phyloP scores from a whole-genome alignment of 2,888 invertebrate species.

The Tolmerus cingulatus region DNA sequence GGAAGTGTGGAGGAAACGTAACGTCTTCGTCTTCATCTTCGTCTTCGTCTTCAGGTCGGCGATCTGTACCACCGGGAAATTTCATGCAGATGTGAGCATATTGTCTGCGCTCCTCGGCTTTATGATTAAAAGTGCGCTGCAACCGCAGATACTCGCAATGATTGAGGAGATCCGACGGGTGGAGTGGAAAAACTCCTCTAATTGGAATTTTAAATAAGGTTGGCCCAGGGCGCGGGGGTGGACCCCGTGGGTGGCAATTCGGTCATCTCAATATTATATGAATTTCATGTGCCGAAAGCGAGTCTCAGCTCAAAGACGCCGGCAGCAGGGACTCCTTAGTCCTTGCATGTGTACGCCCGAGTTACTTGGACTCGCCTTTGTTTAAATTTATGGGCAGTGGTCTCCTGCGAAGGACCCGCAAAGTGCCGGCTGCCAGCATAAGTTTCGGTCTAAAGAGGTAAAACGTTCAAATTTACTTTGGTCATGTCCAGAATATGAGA shows the following conservation, averaged over 20 bases:
- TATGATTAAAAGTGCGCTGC: not conserved
- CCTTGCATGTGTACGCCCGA: slow-evolving; percentile 1
- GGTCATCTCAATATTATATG: slow-evolving; percentile 33
- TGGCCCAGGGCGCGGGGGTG: not conserved
- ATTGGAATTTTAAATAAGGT: not conserved
- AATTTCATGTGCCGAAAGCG: slow-evolving; percentile 17
- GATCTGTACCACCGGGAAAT: slow-evolving; percentile 17
- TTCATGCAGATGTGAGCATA: slow-evolving; percentile 35
- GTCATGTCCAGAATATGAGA: slow-evolving; percentile 49
- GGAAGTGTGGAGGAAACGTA: not conserved
- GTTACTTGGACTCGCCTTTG: slow-evolving; percentile 39
- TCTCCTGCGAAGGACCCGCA: slow-evolving; percentile 12
- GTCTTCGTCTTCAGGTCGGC: not conserved
- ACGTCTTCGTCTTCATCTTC: not conserved
- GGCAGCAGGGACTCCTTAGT: slow-evolving; percentile 10
- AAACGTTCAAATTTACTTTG: slow-evolving; percentile 44
- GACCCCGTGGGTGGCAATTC: not conserved
- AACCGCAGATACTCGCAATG: not conserved
- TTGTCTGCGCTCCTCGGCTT: not conserved
- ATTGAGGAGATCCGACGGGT: not conserved
- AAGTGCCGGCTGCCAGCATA: slow-evolving; percentile 35
- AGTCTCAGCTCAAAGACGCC: not conserved
- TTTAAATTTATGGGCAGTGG: slow-evolving; percentile 40
- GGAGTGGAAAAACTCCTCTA: not conserved
- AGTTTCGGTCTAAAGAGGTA: slow-evolving; percentile 27